A percentile compares a stretch with the other conserved stretches of the same genome.
Conservation (phyloP, 2,888 invertebrate species). For the Drosophila percnosoma region DNA sequence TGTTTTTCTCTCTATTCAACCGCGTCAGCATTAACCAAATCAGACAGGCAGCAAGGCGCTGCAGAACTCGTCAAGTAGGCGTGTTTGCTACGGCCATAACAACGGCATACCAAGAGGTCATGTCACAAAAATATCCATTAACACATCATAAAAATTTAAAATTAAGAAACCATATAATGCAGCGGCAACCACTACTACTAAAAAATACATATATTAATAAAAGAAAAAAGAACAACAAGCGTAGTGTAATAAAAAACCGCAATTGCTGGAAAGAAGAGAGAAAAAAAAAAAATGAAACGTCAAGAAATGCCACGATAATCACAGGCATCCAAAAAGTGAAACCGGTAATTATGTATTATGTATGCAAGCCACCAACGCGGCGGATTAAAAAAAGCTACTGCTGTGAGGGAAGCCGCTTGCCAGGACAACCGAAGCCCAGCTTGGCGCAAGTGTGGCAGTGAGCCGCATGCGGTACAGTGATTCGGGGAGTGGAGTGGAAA, state of each 20-base stretch:
- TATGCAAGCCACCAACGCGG: slow-evolving; percentile 78
- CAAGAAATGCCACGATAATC: slow-evolving; percentile 76
- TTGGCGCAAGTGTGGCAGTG: slow-evolving; percentile 36
- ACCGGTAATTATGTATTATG: slow-evolving; percentile 80
- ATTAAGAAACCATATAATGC: slow-evolving; percentile 75
- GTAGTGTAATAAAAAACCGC: slow-evolving; percentile 63
- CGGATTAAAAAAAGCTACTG: slow-evolving; percentile 71
- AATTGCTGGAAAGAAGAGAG: slow-evolving; percentile 52
- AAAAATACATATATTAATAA: not conserved
- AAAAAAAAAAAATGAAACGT: slow-evolving; percentile 53
- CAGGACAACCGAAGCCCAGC: slow-evolving; percentile 60
- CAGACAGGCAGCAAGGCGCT: slow-evolving; percentile 31
- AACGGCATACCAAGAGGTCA: slow-evolving; percentile 75
- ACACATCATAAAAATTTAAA: slow-evolving; percentile 79
- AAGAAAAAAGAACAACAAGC: slow-evolving; percentile 11
- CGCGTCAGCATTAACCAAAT: slow-evolving; percentile 31
- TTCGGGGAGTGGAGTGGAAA: slow-evolving; percentile 6
- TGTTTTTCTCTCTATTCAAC: slow-evolving; percentile 35
- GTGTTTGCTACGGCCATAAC: slow-evolving; percentile 50
- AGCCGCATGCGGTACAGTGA: not conserved
- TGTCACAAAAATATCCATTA: slow-evolving; percentile 80
- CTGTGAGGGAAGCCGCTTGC: slow-evolving; percentile 38
- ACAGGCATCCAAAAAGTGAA: slow-evolving; percentile 74
- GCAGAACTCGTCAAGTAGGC: slow-evolving; percentile 61
- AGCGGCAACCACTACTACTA: slow-evolving; percentile 25